phyloP scores from a whole-genome alignment of 2,888 invertebrate species.

The Leptinotarsa juncta region DNA sequence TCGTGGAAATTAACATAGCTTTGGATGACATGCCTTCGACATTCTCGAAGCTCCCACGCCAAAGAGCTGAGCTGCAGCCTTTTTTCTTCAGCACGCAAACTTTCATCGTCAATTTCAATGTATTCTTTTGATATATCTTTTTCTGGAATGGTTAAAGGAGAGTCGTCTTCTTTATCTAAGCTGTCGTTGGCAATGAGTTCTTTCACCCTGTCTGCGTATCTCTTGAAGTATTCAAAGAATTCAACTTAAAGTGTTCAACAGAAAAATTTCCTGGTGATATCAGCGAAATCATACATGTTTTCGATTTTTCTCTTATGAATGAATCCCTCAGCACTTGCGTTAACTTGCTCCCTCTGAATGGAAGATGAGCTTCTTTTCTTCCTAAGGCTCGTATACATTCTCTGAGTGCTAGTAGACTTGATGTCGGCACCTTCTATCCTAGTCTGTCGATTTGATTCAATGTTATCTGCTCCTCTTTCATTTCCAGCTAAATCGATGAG shows the following conservation, averaged over 20 bases:
- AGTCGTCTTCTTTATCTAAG: constrained; percentile 41
- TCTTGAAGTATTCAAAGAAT: constrained; percentile 89
- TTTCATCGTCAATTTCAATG: constrained; percentile 48
- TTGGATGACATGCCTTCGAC: constrained; percentile 84
- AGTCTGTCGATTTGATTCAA: constrained; percentile 94
- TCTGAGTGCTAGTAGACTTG: constrained; percentile 93
- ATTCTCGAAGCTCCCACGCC: constrained; percentile 78
- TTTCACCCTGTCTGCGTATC: constrained; percentile 94
- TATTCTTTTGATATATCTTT: constrained; percentile 46
- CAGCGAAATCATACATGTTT: constrained; percentile 99
- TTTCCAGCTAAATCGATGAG: constrained; percentile 98
- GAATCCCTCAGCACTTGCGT: constrained; percentile 96
- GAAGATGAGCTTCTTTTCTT: constrained; percentile 94
- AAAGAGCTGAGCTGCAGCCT: constrained; percentile 49
- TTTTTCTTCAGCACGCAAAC: constrained; percentile 49
- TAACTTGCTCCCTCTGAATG: constrained; percentile 96
- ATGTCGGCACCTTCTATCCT: constrained; percentile 95
- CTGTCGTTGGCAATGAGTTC: constrained; percentile 76
- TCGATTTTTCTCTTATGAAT: constrained; percentile 98
- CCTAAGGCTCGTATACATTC: constrained; percentile 98
- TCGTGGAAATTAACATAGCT: constrained; percentile 79
- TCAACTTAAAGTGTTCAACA: constrained; percentile 80
- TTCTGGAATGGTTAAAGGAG: constrained; percentile 37
- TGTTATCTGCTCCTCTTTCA: constrained; percentile 99
- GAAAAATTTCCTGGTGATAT: constrained; percentile 96